Base-by-base conservation (phyloP, 1,140 invertebrate genomes). In the Drosophila kikkawai region DNA sequence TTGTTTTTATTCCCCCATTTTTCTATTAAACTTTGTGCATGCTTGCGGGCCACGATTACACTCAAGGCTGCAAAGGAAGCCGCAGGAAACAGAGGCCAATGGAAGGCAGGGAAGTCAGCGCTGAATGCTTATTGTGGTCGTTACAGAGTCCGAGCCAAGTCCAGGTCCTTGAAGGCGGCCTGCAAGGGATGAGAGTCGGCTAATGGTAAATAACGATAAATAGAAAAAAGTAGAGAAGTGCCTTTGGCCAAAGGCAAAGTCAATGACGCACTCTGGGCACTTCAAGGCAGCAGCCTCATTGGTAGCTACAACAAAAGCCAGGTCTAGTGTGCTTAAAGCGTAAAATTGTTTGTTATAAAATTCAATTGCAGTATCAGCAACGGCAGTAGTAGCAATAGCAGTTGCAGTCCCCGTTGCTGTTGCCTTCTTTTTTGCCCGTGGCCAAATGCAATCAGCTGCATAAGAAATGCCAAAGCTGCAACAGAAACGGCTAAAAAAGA, bases 321-420 rank as follows among this genome's bases (percentile, higher is more conserved):
- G 69, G 65, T 74, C 60, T 78, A 68, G 82, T 80, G 84, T 84
- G 80, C 84, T 87, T 87, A 85, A 88, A 88, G 85, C 84, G 84
- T 88, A 90, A 88, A 88, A 88, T 88, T 90, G 84, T 88, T 88
- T 87, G 84, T 87, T 87, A 87, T 87, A 87, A 87, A 87, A 87
- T 87, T 87, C 84, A 87, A 87, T 87, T 87, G 84, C 74, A 58
- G 61, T 59, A 70, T 58, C 51, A 44, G 56, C 13, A 48, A 37
- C 41, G 56, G 61, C 56, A 61, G 45, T 57, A 58, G 32, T 34
- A 1, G 50, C 32, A 50, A 22, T 64, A 57, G 55, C 36, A 37
- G 44, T 68, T 61, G 60, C 58, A 53, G 29, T 45, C 15, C 17
- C 32, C 60, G 22, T 37, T 53, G 41, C 41, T 65, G 58, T 34